These are phyloP conservation scores for Phrynocephalus guinanensis DNA, from an alignment of 2,797 vertebrate species.

Conservation along the genomic window DNA sequence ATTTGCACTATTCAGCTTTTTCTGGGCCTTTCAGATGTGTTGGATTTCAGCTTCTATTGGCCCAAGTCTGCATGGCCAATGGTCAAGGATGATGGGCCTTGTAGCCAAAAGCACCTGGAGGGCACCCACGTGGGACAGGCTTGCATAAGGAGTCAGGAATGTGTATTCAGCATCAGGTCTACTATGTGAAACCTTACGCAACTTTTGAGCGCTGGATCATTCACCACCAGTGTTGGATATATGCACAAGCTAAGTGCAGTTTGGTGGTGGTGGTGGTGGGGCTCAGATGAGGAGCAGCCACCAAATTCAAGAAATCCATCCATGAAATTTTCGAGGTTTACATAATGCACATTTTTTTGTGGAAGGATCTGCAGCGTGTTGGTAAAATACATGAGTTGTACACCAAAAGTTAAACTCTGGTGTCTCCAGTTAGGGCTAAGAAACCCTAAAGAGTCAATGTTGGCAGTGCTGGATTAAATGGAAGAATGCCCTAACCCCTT, in stretches of 20 bases:
- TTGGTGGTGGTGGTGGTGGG: background rate
- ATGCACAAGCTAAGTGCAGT: background rate
- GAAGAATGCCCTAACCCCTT: too few relatives aligned
- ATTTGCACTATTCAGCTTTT: background rate
- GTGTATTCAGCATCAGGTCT: background rate
- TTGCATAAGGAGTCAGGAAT: background rate
- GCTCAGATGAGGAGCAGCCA: background rate
- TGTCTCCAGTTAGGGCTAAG: too few relatives aligned
- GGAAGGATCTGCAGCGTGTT: background rate
- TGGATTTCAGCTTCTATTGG: background rate
- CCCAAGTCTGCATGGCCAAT: background rate
- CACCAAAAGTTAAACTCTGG: too few relatives aligned
- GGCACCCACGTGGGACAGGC: too few relatives aligned
- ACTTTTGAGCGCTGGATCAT: conserved; percentile 33
- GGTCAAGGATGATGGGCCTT: background rate
- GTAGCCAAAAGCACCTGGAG: background rate
- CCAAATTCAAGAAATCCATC: too few relatives aligned
- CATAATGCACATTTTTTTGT: background rate
- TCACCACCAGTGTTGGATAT: conserved; percentile 76
- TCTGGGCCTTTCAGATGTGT: background rate
- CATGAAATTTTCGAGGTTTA: background rate
- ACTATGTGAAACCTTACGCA: background rate
- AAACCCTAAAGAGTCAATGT: too few relatives aligned
- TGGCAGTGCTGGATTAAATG: too few relatives aligned
- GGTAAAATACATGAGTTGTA: too few relatives aligned